Conservation (phyloP, 1,140 invertebrate species). For the Eulimnadia texana region DNA sequence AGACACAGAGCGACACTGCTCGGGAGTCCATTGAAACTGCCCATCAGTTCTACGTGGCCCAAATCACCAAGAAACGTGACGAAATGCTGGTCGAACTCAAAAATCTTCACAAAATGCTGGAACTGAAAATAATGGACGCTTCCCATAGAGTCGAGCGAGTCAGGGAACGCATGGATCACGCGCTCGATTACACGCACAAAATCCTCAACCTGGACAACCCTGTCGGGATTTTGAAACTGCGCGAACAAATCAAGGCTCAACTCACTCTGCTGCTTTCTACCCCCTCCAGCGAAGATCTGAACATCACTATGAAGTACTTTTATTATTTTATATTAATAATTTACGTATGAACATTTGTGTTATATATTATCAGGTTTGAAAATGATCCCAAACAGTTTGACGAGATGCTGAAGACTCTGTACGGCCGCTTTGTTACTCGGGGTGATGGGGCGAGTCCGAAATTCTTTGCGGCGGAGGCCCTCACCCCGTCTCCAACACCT, state of each 20-base stretch:
- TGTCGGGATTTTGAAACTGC: conserved; percentile 63
- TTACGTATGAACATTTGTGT: neutral
- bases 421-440: conserved; percentile 17
- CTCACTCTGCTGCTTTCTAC: conserved; percentile 61
- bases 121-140: neutral
- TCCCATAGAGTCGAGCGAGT: conserved; percentile 44
- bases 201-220: conserved; percentile 65
- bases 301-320: too few species aligned
- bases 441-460: neutral
- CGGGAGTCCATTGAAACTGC: conserved; percentile 68
- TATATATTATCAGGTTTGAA: conserved; percentile 21
- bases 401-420: conserved; percentile 18
- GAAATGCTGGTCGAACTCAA: conserved; percentile 58
- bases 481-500: conserved; percentile 6
- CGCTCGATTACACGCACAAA: conserved; percentile 61
- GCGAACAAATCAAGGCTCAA: conserved; percentile 56
- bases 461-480: conserved; percentile 1
- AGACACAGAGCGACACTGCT: conserved; percentile 70
- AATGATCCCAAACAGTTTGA: conserved; percentile 27
- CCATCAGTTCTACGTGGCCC: conserved; percentile 57
- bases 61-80: conserved; percentile 62
- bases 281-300: conserved; percentile 54
- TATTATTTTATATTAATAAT: too few species aligned
- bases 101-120: conserved; percentile 51
- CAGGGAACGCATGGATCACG: conserved; percentile 65